These are phyloP conservation scores for Hymenopus coronatus DNA, from an alignment of 2,888 invertebrate genomes.

Conservation along the genomic window DNA sequence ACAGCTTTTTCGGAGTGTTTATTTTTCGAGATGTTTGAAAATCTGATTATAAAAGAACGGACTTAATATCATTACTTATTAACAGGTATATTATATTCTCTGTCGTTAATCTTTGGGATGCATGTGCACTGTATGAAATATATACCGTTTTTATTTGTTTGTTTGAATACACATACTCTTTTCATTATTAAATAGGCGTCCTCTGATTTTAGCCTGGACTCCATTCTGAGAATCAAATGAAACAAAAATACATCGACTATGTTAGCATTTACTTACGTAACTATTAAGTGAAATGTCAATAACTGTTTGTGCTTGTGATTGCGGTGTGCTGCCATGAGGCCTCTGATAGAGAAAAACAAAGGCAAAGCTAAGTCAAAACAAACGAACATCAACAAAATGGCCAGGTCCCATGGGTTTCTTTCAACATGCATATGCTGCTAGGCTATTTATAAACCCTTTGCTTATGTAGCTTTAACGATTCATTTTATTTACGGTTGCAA, in stretches of 20 bases:
- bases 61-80: no score
- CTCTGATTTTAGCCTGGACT: background rate
- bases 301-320: background rate
- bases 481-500: background rate
- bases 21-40: no score
- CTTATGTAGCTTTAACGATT: background rate
- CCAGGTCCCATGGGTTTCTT: background rate
- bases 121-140: background rate
- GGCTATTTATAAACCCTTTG: background rate
- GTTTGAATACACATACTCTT: background rate
- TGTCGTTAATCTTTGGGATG: background rate
- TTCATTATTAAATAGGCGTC: background rate
- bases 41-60: no score
- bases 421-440: background rate
- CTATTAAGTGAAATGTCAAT: background rate
- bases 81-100: no score
- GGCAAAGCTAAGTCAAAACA: background rate
- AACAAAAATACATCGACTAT: background rate
- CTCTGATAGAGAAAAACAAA: background rate
- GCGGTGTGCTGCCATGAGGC: background rate
- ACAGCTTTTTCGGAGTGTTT: background rate
- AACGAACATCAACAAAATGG: background rate
- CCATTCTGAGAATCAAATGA: background rate
- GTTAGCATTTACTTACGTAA: background rate
- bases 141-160: background rate